phyloP scores from a whole-genome alignment of 2,888 invertebrate genomes.

The Mamestra brassicae region DNA sequence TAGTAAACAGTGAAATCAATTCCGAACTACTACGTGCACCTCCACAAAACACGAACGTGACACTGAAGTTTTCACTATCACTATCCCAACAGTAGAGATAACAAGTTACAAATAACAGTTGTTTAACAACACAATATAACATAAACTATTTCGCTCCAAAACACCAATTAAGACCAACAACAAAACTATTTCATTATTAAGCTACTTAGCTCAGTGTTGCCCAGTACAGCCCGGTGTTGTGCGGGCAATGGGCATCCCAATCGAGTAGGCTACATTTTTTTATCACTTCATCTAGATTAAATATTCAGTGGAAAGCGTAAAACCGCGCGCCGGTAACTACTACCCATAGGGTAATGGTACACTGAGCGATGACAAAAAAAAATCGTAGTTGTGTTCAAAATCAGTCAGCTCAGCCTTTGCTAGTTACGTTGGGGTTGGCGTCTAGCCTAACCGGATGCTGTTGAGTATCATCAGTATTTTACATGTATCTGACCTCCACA shows the following conservation, averaged over 20 bases:
- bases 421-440: too few species aligned
- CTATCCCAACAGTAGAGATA: constrained; percentile 22
- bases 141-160: constrained; percentile 13
- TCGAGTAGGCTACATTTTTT: constrained; percentile 67
- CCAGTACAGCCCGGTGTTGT: neutral
- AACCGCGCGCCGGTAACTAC: constrained; percentile 65
- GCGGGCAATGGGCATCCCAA: constrained; percentile 49
- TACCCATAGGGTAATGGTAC: constrained; percentile 33
- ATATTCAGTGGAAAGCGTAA: constrained; percentile 69
- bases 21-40: neutral
- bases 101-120: constrained; percentile 19
- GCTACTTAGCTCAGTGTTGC: constrained; percentile 40
- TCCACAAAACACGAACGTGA: constrained; percentile 18
- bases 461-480: too few species aligned
- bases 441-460: too few species aligned
- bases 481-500: too few species aligned
- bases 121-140: constrained; percentile 5
- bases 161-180: constrained; percentile 38
- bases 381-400: too few species aligned
- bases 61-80: neutral
- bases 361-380: constrained; percentile 30
- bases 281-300: constrained; percentile 72
- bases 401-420: too few species aligned
- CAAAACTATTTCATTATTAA: constrained; percentile 42
- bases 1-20: neutral